A percentile compares a stretch with the other conserved stretches of the same genome.
These are phyloP conservation scores for Diplosoma virens DNA, from an alignment of 23 tunicate species.

Conservation along the genomic window DNA sequence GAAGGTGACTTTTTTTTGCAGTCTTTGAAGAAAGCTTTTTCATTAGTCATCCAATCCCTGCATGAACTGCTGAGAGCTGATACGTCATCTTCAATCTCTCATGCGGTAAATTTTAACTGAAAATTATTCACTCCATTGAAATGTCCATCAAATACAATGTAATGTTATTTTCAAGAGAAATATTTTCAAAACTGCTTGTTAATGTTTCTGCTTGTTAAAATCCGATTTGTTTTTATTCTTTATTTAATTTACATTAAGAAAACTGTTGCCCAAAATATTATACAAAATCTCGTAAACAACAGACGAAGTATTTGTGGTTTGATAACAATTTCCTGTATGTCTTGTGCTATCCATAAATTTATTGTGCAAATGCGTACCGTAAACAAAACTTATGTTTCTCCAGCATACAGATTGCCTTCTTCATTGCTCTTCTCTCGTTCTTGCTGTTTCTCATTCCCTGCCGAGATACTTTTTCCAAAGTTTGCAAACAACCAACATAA, in stretches of 20 bases:
- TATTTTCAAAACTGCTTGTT: background rate
- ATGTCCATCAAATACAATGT: too few species aligned
- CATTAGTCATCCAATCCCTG: constrained; percentile 36
- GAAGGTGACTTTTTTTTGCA: constrained; percentile 19
- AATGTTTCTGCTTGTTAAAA: background rate
- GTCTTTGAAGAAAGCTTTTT: constrained; percentile 48
- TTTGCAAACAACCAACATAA: constrained; percentile 78
- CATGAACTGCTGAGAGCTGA: constrained; percentile 37
- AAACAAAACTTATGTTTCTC: background rate
- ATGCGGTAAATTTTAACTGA: constrained; percentile 40
- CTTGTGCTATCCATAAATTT: too few species aligned
- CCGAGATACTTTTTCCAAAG: constrained; percentile 94
- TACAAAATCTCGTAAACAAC: too few species aligned
- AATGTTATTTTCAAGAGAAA: too few species aligned
- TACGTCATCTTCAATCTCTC: constrained; percentile 27
- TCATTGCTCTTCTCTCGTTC: constrained; percentile 54
- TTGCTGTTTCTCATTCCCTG: constrained; percentile 58
- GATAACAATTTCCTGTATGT: too few species aligned
- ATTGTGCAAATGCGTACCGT: too few species aligned
- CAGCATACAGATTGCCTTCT: constrained; percentile 74
- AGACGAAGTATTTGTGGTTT: too few species aligned
- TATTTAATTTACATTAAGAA: background rate
- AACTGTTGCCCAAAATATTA: too few species aligned
- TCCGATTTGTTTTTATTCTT: background rate
- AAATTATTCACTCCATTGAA: too few species aligned